phyloP scores from a whole-genome alignment of 2,888 invertebrate genomes.

The Nephrotoma appendiculata region DNA sequence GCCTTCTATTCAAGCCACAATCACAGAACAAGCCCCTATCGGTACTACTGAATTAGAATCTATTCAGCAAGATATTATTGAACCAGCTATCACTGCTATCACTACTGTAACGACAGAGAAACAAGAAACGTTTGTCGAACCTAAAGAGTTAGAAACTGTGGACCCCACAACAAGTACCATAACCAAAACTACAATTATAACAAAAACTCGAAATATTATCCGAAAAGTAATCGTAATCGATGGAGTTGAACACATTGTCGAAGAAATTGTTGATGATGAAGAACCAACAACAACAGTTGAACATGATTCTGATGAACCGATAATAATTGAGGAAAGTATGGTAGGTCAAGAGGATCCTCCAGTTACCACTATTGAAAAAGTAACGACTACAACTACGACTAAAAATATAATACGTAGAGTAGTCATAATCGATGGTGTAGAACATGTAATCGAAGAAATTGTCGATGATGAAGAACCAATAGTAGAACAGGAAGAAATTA shows the following conservation, averaged over 20 bases:
- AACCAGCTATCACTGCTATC: background rate
- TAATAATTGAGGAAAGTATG: constrained; percentile 21
- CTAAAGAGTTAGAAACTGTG: too few species aligned
- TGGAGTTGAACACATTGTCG: constrained; percentile 69
- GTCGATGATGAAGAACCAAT: constrained; percentile 65
- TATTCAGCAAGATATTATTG: background rate
- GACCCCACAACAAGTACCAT: background rate
- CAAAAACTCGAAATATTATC: constrained; percentile 59
- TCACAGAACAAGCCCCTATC: too few species aligned
- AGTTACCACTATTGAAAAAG: constrained; percentile 69
- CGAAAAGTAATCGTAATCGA: constrained; percentile 62
- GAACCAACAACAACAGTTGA: constrained; percentile 7
- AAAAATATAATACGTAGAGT: constrained; percentile 60
- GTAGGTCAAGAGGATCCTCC: constrained; percentile 34
- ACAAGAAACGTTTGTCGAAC: too few species aligned
- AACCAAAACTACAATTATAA: constrained; percentile 34
- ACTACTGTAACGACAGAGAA: too few species aligned
- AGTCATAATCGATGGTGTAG: constrained; percentile 68
- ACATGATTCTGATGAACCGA: constrained; percentile 18
- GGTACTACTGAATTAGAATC: background rate
- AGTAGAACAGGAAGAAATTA: constrained; percentile 9
- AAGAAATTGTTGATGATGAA: constrained; percentile 59
- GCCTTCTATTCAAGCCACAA: too few species aligned
- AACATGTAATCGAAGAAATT: constrained; percentile 68
- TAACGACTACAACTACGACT: constrained; percentile 58